A percentile compares a stretch with the other conserved stretches of the same genome.
These are phyloP conservation scores for Alviniconcha marisindica DNA, from an alignment of 1,140 invertebrate species.

Conservation along the genomic window DNA sequence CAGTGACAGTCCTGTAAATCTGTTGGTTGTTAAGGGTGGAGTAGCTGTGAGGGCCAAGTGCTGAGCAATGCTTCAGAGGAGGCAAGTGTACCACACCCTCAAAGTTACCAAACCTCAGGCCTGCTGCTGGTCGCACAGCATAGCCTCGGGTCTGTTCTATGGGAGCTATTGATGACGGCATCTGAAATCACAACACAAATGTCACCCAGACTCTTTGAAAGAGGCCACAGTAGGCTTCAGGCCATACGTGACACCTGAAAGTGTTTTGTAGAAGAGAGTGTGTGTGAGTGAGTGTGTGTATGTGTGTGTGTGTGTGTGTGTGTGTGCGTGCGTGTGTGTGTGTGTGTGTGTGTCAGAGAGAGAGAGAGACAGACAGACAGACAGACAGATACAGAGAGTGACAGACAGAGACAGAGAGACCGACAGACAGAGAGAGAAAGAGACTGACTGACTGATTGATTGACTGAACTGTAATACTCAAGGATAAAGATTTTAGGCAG, in stretches of 20 bases:
- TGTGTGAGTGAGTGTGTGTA: neutral
- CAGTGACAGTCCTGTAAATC: slow-evolving; percentile 66
- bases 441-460: too few relatives aligned
- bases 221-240: slow-evolving; percentile 44
- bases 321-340: too few relatives aligned
- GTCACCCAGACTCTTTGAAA: slow-evolving; percentile 61
- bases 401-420: too few relatives aligned
- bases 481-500: too few relatives aligned
- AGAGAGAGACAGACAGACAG: too few relatives aligned
- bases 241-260: slow-evolving; percentile 40
- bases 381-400: too few relatives aligned
- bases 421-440: too few relatives aligned
- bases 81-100: slow-evolving; percentile 63
- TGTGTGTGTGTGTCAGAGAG: too few relatives aligned
- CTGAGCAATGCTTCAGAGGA: slow-evolving; percentile 46
- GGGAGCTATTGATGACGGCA: slow-evolving; percentile 64
- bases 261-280: slow-evolving; percentile 60
- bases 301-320: too few relatives aligned
- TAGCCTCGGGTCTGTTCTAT: slow-evolving; percentile 58
- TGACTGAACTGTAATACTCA: too few relatives aligned
- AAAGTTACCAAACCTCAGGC: slow-evolving; percentile 69
- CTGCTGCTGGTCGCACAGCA: slow-evolving; percentile 57
- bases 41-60: slow-evolving; percentile 47
- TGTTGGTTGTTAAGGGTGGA: slow-evolving; percentile 67
- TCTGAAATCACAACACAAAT: slow-evolving; percentile 41